Conservation (phyloP, 2,797 vertebrate genomes). For the Myotis findleyi region DNA sequence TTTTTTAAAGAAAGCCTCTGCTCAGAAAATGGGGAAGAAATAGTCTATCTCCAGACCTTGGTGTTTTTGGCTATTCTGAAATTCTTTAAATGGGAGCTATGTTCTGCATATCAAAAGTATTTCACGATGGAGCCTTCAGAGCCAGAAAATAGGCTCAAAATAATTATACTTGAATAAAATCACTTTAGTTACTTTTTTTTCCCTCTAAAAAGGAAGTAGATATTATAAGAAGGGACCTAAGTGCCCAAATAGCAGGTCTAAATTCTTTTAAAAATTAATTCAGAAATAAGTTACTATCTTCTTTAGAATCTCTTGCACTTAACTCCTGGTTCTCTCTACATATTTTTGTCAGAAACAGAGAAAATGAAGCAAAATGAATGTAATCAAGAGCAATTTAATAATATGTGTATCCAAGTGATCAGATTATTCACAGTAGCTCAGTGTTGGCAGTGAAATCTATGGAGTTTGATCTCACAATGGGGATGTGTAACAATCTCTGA, state of each 20-base stretch:
- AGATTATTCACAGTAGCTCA: slow-evolving; percentile 37
- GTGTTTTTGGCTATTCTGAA: slow-evolving; percentile 62
- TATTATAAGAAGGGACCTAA: slow-evolving; percentile 13
- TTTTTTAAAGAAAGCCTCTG: slow-evolving; percentile 30
- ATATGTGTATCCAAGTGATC: not conserved
- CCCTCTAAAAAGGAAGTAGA: slow-evolving; percentile 37
- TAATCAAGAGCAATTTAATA: slow-evolving; percentile 17
- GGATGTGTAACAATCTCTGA: not conserved
- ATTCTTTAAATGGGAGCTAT: slow-evolving; percentile 56
- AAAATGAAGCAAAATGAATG: not conserved
- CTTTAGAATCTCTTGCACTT: not conserved
- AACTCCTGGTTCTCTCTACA: not conserved
- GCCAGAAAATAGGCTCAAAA: slow-evolving; percentile 52
- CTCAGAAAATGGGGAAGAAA: not conserved
- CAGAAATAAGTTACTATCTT: not conserved
- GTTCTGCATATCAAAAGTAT: not conserved
- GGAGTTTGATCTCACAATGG: not conserved
- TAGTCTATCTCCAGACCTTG: not conserved
- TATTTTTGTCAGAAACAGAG: not conserved
- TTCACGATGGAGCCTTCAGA: not conserved
- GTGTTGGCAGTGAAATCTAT: not conserved
- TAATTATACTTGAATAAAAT: slow-evolving; percentile 64
- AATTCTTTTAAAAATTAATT: slow-evolving; percentile 54
- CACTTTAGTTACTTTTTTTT: not conserved
- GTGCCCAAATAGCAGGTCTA: not conserved